Conservation (phyloP, 2,797 vertebrate species). For the Alectoris magna region DNA sequence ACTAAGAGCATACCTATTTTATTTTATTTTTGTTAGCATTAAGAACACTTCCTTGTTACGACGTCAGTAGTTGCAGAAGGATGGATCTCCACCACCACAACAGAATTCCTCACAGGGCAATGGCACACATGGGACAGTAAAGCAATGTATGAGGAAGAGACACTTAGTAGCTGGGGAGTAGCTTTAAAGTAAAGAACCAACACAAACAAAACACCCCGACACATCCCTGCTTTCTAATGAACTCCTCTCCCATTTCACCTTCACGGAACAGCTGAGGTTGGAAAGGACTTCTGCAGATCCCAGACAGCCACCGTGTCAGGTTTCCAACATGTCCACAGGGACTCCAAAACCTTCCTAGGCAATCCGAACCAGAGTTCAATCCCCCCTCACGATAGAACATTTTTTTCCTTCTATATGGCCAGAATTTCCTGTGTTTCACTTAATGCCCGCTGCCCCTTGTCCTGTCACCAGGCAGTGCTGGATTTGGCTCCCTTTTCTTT, state of each 20-base stretch:
- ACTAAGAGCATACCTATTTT: background rate
- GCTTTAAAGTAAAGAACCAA: background rate
- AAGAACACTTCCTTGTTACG: background rate
- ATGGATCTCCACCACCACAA: background rate
- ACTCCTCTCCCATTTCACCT: background rate
- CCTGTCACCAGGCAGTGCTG: too few species aligned
- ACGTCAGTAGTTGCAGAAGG: fast-evolving
- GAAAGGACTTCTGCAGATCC: background rate
- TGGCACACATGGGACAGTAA: background rate
- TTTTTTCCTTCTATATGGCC: too few species aligned
- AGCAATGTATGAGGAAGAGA: background rate
- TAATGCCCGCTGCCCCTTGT: background rate
- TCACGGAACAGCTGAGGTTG: background rate
- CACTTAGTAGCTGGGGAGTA: too few species aligned
- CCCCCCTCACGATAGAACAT: too few species aligned
- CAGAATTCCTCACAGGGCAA: background rate
- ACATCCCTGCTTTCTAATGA: background rate
- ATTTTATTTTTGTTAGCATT: background rate
- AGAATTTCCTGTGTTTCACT: background rate
- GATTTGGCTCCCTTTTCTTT: too few species aligned
- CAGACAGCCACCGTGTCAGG: fast-evolving
- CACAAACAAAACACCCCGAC: fast-evolving
- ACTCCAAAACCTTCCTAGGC: background rate
- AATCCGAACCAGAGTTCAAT: background rate
- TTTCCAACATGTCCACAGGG: background rate